phyloP scores from a whole-genome alignment of 2,113 vertebrate genomes.

The Neopipo cinnamomea region DNA sequence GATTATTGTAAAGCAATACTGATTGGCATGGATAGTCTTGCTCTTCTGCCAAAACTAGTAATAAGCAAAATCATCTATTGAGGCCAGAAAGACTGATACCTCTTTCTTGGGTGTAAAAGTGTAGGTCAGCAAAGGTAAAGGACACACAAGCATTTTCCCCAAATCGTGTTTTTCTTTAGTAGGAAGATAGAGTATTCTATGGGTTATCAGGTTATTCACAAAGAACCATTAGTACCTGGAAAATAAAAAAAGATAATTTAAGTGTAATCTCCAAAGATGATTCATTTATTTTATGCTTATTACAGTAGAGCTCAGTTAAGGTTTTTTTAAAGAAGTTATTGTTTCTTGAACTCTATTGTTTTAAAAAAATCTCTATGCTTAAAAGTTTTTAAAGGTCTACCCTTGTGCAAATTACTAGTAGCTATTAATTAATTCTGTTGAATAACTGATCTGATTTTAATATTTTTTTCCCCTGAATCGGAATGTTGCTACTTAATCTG shows the following conservation, averaged over 20 bases:
- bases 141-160: background rate
- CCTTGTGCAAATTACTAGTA: background rate
- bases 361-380: background rate
- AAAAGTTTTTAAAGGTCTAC: background rate
- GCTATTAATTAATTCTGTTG: background rate
- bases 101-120: background rate
- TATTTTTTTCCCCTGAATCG: background rate
- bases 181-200: background rate
- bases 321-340: background rate
- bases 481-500: background rate
- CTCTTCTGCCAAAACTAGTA: background rate
- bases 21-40: accelerated
- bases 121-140: background rate
- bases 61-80: background rate
- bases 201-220: background rate
- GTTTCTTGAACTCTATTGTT: background rate
- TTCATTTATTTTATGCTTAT: background rate
- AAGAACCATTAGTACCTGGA: background rate
- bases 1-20: background rate
- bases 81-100: background rate
- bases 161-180: background rate
- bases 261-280: background rate
- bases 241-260: background rate
- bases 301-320: background rate
- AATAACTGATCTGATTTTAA: background rate